A percentile compares a stretch with the other conserved stretches of the same genome.
These are phyloP conservation scores for Drepanosiphum platanoidis DNA, from an alignment of 2,888 invertebrate genomes.

Conservation along the genomic window DNA sequence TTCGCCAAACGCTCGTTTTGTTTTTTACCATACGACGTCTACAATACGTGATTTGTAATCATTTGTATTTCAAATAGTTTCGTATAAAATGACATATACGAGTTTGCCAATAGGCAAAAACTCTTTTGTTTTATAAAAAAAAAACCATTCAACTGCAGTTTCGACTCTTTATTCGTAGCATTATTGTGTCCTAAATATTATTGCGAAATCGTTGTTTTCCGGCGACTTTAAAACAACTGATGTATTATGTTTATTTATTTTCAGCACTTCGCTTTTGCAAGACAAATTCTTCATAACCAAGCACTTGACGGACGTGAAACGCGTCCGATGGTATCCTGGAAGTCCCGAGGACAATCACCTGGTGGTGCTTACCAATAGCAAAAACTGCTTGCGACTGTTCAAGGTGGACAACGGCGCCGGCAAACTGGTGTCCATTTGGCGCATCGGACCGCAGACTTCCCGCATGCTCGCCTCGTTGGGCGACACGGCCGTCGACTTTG, in stretches of 20 bases:
- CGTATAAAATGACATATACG: too few relatives aligned
- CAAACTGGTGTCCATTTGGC: slow-evolving; percentile 61
- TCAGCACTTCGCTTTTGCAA: slow-evolving; percentile 79
- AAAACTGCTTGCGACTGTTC: slow-evolving; percentile 81
- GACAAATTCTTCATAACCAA: slow-evolving; percentile 78
- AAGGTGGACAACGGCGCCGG: slow-evolving; percentile 66
- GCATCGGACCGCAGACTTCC: slow-evolving; percentile 65
- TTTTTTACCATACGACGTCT: too few relatives aligned
- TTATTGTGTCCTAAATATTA: too few relatives aligned
- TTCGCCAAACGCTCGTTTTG: too few relatives aligned
- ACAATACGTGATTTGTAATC: too few relatives aligned
- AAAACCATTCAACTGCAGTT: too few relatives aligned
- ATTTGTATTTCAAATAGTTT: too few relatives aligned
- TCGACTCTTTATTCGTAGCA: too few relatives aligned
- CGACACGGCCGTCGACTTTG: slow-evolving; percentile 88
- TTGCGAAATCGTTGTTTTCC: not conserved
- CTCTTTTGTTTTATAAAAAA: too few relatives aligned
- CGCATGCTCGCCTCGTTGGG: slow-evolving; percentile 73
- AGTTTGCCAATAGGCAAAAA: too few relatives aligned
- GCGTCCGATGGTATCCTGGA: slow-evolving; percentile 87
- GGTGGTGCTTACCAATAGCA: slow-evolving; percentile 82
- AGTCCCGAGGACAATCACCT: slow-evolving; percentile 80
- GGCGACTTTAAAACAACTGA: not conserved
- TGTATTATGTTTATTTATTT: slow-evolving; percentile 66
- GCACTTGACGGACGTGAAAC: slow-evolving; percentile 76